These are phyloP conservation scores for Crocodylus rhombifer DNA, from an alignment of 2,797 vertebrate species.

Conservation along the genomic window DNA sequence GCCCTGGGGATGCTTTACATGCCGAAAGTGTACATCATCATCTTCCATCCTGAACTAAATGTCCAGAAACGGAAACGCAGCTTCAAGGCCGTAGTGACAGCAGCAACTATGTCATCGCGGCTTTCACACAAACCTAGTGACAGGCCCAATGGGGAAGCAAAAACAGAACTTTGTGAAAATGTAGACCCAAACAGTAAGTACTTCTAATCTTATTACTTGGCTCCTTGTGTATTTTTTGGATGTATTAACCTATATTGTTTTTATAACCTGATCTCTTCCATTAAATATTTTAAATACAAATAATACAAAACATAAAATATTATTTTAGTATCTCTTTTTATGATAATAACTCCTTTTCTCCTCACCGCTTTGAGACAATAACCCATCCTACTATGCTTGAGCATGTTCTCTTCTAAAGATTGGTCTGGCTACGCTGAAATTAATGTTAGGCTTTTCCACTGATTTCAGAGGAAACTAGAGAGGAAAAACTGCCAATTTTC, in stretches of 20 bases:
- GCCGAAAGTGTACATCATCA: slow-evolving; percentile 99
- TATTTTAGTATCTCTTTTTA: not conserved
- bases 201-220: not conserved
- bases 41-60: slow-evolving; percentile 98
- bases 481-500: slow-evolving; percentile 39
- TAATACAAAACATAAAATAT: no score
- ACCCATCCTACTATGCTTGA: not conserved
- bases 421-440: not conserved
- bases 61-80: slow-evolving; percentile 98
- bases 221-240: not conserved
- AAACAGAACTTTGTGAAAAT: slow-evolving; percentile 97
- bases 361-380: not conserved
- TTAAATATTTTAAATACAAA: not conserved
- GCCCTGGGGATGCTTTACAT: slow-evolving; percentile 99
- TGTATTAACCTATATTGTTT: not conserved
- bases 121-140: slow-evolving; percentile 96
- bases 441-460: slow-evolving; percentile 27
- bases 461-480: slow-evolving; percentile 53
- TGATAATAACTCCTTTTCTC: not conserved
- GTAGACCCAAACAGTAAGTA: slow-evolving; percentile 92
- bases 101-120: slow-evolving; percentile 97
- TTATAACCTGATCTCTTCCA: not conserved
- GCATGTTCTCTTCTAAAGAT: slow-evolving; percentile 6
- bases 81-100: slow-evolving; percentile 98
- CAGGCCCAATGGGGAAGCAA: slow-evolving; percentile 97